These are phyloP conservation scores for Tolmerus cingulatus DNA, from an alignment of 2,888 invertebrate genomes.

Conservation along the genomic window DNA sequence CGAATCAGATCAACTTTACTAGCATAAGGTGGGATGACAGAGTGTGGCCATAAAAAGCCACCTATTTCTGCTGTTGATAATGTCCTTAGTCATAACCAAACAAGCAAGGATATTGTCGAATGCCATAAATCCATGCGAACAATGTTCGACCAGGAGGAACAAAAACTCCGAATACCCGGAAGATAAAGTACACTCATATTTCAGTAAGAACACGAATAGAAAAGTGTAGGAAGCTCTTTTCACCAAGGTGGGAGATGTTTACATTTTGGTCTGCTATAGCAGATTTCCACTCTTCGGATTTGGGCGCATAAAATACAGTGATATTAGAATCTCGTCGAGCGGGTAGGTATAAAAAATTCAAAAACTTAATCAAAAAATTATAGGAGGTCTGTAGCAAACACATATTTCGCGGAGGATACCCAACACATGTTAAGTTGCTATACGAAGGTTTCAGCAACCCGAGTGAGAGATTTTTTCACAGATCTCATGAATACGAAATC, in stretches of 20 bases:
- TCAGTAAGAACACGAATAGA: slow-evolving; percentile 9
- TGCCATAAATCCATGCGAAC: slow-evolving; percentile 21
- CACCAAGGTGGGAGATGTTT: slow-evolving; percentile 40
- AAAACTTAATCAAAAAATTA: slow-evolving; percentile 47
- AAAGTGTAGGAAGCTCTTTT: slow-evolving; percentile 6
- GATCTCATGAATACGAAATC: slow-evolving; percentile 49
- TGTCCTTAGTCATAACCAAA: slow-evolving; percentile 34
- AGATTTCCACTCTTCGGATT: slow-evolving; percentile 44
- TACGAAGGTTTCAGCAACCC: background rate
- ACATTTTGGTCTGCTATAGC: slow-evolving; percentile 41
- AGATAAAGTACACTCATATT: slow-evolving; percentile 37
- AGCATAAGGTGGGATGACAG: slow-evolving; percentile 8
- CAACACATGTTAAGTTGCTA: slow-evolving; percentile 41
- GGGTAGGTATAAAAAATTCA: slow-evolving; percentile 35
- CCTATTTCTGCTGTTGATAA: slow-evolving; percentile 35
- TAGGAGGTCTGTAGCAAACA: slow-evolving; percentile 26
- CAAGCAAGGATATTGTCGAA: slow-evolving; percentile 36
- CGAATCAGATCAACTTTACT: slow-evolving; percentile 15
- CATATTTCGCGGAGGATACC: slow-evolving; percentile 9
- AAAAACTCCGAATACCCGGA: slow-evolving; percentile 23
- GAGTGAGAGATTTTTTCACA: slow-evolving; percentile 38
- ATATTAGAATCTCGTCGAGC: background rate
- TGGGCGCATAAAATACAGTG: slow-evolving; percentile 35
- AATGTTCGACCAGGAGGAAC: slow-evolving; percentile 29
- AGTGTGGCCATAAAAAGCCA: slow-evolving; percentile 14